Percentiles rank a stretch among this genome's conserved stretches.
Conservation (phyloP, 1,140 invertebrate species). For the Zaprionus gabonicus region DNA sequence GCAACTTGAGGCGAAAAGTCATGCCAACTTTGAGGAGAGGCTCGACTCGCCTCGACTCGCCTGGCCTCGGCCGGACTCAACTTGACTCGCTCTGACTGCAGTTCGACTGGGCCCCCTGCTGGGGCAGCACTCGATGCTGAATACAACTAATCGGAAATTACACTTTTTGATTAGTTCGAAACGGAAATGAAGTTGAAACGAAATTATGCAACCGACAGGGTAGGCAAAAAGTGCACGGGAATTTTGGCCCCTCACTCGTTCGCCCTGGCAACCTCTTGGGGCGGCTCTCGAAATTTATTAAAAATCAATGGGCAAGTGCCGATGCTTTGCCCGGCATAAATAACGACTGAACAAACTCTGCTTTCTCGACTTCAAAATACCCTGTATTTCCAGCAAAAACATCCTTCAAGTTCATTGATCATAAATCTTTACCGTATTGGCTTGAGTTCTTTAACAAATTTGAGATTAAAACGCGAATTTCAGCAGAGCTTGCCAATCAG, state of each 20-base stretch:
- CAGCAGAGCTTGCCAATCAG: not conserved
- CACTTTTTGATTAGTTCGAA: constrained; percentile 83
- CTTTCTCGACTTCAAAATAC: constrained; percentile 1
- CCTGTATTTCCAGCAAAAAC: not conserved
- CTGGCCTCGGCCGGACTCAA: constrained; percentile 5
- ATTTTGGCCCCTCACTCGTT: constrained; percentile 34
- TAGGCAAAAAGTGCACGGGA: constrained; percentile 44
- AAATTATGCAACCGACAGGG: constrained; percentile 68
- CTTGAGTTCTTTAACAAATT: not conserved
- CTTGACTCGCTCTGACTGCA: constrained; percentile 12
- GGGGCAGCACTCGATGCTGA: constrained; percentile 58
- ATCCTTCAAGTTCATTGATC: not conserved
- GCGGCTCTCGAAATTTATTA: constrained; percentile 75
- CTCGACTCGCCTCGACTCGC: constrained; percentile 3
- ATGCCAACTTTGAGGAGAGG: constrained; percentile 43
- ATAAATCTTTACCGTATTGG: not conserved
- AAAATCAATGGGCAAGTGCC: constrained; percentile 70
- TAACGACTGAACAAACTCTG: constrained; percentile 53
- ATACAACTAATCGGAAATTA: constrained; percentile 83
- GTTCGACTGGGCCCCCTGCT: constrained; percentile 11
- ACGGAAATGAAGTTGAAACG: constrained; percentile 82
- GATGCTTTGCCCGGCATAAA: constrained; percentile 55
- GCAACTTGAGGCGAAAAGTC: constrained; percentile 46
- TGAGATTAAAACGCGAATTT: not conserved
- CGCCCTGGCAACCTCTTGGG: constrained; percentile 28